phyloP scores from a whole-genome alignment of 2,888 invertebrate genomes.

The Epinotia demarniana region DNA sequence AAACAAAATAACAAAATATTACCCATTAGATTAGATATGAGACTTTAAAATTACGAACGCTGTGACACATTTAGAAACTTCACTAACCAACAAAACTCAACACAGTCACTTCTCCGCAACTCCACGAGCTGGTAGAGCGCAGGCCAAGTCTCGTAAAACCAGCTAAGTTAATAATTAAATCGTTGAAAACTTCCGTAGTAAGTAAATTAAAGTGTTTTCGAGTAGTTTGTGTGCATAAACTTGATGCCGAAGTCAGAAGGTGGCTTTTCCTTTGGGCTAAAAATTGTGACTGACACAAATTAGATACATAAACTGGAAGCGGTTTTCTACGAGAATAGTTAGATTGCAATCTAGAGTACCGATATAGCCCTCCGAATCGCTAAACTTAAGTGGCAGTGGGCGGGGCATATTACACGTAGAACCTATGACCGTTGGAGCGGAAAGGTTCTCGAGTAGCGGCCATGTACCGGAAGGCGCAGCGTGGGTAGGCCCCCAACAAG shows the following conservation, averaged over 20 bases:
- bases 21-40: too few relatives aligned
- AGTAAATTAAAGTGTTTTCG: constrained; percentile 34
- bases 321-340: too few relatives aligned
- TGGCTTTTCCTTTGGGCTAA: not conserved
- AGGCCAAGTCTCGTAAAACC: constrained; percentile 35
- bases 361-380: too few relatives aligned
- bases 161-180: constrained; percentile 41
- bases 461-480: too few relatives aligned
- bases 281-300: not conserved
- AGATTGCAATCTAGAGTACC: too few relatives aligned
- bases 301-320: not conserved
- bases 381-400: too few relatives aligned
- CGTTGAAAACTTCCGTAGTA: constrained; percentile 31
- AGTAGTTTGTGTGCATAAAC: constrained; percentile 21
- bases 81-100: not conserved
- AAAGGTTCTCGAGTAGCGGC: too few relatives aligned
- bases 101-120: not conserved
- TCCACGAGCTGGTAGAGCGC: constrained; percentile 9
- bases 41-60: not conserved
- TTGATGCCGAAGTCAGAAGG: not conserved
- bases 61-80: not conserved
- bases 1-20: too few relatives aligned
- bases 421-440: too few relatives aligned
- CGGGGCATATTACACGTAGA: too few relatives aligned
- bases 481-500: too few relatives aligned